These are phyloP conservation scores for Drosophila triauraria DNA, from an alignment of 1,140 invertebrate species.

Conservation along the genomic window DNA sequence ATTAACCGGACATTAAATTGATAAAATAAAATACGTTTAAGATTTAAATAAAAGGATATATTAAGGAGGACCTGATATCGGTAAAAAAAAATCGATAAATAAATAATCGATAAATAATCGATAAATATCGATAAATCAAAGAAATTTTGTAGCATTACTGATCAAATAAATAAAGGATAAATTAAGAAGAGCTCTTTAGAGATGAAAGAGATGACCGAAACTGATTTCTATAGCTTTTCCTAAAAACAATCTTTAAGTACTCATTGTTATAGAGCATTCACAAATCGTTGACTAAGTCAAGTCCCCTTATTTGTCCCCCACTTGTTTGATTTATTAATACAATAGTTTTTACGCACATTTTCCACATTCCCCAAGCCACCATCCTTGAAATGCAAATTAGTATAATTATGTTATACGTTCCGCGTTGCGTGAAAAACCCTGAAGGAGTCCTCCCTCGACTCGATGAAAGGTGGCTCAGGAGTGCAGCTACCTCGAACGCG, in stretches of 20 bases:
- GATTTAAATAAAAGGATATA: no score
- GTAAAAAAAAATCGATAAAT: no score
- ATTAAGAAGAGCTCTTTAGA: no score
- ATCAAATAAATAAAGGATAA: no score
- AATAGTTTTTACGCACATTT: slow-evolving; percentile 68
- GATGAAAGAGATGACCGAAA: no score
- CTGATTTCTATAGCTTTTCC: no score
- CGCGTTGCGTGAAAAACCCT: slow-evolving; percentile 19
- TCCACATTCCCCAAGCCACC: slow-evolving; percentile 38
- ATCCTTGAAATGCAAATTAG: slow-evolving; percentile 74
- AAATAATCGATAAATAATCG: no score
- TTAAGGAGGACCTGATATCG: no score
- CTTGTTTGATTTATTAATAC: slow-evolving; percentile 74
- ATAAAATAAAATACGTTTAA: no score
- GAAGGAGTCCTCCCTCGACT: slow-evolving; percentile 9
- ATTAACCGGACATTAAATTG: no score
- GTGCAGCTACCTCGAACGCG: slow-evolving; percentile 26
- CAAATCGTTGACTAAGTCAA: neutral
- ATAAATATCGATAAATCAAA: no score
- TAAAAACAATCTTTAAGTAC: neutral
- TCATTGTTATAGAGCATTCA: slow-evolving; percentile 17
- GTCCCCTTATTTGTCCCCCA: slow-evolving; percentile 9
- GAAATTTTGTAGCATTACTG: no score
- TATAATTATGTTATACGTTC: slow-evolving; percentile 71
- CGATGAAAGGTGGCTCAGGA: slow-evolving; percentile 51